Evolutionary conservation across 1,140 invertebrate genomes (phyloP), one percentile per base, ranked within the genome.

Genomic region (Drosophila nannoptera): DNA sequence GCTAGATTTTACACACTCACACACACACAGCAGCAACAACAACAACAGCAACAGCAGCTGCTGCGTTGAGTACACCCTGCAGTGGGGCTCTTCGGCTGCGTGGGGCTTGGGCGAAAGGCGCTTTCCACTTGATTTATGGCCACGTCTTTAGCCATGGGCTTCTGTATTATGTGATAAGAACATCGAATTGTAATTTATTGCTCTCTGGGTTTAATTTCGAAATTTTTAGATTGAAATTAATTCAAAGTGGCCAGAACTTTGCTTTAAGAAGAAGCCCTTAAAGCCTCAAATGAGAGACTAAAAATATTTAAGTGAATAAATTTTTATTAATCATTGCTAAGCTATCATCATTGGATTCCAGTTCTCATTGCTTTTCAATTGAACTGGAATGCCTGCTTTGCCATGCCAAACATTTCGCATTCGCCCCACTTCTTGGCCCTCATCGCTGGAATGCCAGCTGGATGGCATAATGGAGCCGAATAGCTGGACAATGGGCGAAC

Each of bases 101-200:
- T 16, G 29, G 5, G 16, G 33, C 38, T 16, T 33, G 42, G 9
- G 32, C 32, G 32, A 46, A 60, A 73, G 48, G 64, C 65, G 69
- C 78, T 64, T 80, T 69, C 72, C 62, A 77, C 76, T 86, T 84
- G 81, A 84, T 84, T 84, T 86, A 84, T 86, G 63, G 81, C 66
- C 46, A 43, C 48, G 62, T 55, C 56, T 84, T 61, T 61, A 42
- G 45, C 54, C 33, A 64, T 60, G 67, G 64, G 45, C 38, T 46
- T 6, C 49, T 56, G 54, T 66, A 77, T 74, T 80, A 74, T 83
- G 80, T 80, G 80, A 84, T 84, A 84, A 84, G 80, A 84, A 84
- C 80, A 83, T 83, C 80, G 80, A 83, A 84, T 84, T 84, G 81
- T 86, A 73, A 84, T 86, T 84, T 84, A 84, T 84, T 49, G 81